A percentile compares a stretch with the other conserved stretches of the same genome.
Evolutionary conservation across 2,888 invertebrate genomes (phyloP).

Genomic region (Laothoe populi): DNA sequence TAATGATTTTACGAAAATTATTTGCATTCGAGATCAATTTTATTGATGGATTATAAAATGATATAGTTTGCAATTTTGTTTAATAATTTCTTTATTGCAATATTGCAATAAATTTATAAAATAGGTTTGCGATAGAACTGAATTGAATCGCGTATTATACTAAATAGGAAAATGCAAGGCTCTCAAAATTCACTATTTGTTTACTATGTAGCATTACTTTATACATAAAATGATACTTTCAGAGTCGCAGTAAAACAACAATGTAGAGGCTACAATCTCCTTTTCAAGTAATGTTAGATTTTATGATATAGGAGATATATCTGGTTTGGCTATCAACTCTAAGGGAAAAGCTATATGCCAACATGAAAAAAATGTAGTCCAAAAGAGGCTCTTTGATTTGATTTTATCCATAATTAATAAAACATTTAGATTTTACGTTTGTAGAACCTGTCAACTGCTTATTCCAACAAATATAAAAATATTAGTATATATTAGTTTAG

Average conservation of each 20-base stretch:
- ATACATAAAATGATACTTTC: slow-evolving; percentile 17
- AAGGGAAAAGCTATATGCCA: background rate
- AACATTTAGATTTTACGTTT: too few relatives aligned
- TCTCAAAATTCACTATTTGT: slow-evolving; percentile 16
- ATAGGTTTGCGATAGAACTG: background rate
- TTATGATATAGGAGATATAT: slow-evolving; percentile 1
- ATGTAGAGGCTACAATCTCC: background rate
- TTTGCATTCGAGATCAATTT: slow-evolving; percentile 1
- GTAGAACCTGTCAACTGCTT: too few relatives aligned
- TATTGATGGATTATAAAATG: slow-evolving; percentile 4
- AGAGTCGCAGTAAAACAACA: background rate
- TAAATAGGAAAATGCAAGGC: slow-evolving; percentile 14
- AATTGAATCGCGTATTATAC: slow-evolving; percentile 6
- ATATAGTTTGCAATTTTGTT: slow-evolving; percentile 1
- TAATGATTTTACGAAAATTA: background rate
- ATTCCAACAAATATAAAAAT: too few relatives aligned
- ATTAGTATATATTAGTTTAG: too few relatives aligned
- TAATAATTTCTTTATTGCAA: background rate
- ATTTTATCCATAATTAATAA: too few relatives aligned
- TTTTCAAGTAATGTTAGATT: slow-evolving; percentile 15
- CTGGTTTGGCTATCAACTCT: background rate
- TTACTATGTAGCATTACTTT: slow-evolving; percentile 15
- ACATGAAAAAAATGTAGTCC: background rate
- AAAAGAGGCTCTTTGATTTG: too few relatives aligned
- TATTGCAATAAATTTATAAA: background rate